Evolutionary conservation across 2,113 vertebrate species (phyloP).

Genomic region (Picathartes gymnocephalus): DNA sequence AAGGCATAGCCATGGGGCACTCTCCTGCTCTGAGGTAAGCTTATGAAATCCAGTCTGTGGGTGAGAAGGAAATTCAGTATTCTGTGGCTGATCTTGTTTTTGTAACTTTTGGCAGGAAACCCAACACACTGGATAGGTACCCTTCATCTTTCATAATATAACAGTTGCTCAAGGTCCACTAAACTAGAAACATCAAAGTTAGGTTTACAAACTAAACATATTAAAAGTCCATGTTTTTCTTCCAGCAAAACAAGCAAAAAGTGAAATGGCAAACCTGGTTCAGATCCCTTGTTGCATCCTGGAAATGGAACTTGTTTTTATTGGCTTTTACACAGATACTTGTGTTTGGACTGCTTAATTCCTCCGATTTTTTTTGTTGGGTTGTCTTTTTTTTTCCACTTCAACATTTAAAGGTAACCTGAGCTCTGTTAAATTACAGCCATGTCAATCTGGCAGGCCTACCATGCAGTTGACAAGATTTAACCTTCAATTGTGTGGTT

Average conservation of each 20-base stretch:
- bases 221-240: background rate
- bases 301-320: slow-evolving; percentile 34
- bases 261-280: slow-evolving; percentile 6
- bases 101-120: slow-evolving; percentile 16
- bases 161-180: slow-evolving; percentile 20
- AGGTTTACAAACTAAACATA: slow-evolving; percentile 30
- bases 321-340: background rate
- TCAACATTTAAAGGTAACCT: background rate
- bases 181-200: slow-evolving; percentile 28
- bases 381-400: background rate
- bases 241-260: slow-evolving; percentile 28
- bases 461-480: background rate
- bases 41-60: slow-evolving; percentile 20
- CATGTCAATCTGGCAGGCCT: background rate
- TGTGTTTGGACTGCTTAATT: background rate
- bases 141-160: slow-evolving; percentile 5
- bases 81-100: slow-evolving; percentile 7
- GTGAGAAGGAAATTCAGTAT: background rate
- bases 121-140: background rate
- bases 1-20: background rate
- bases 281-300: background rate
- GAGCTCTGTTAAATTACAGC: background rate
- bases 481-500: background rate
- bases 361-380: background rate
- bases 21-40: slow-evolving; percentile 38